phyloP scores from a whole-genome alignment of 2,113 vertebrate genomes.

The Pygoscelis adeliae region DNA sequence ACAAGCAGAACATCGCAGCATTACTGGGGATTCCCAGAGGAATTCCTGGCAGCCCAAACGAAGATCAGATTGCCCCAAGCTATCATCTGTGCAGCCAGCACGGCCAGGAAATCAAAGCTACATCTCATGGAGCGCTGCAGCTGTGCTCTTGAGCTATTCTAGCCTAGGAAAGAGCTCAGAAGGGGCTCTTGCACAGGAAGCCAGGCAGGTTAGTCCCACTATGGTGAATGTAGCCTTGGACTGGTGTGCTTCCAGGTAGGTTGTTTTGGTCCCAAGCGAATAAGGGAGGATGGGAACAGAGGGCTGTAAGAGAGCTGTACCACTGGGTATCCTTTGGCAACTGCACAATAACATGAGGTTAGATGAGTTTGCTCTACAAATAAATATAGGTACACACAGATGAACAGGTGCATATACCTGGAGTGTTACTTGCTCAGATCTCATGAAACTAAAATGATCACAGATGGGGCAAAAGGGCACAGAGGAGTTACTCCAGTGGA shows the following conservation, averaged over 20 bases:
- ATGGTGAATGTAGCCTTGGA: neutral
- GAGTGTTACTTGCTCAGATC: neutral
- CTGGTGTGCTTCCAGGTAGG: neutral
- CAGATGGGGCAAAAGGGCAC: slow-evolving; percentile 12
- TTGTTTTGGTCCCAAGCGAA: neutral
- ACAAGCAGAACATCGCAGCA: neutral
- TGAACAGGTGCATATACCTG: neutral
- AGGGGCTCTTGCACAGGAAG: neutral
- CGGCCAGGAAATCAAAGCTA: neutral
- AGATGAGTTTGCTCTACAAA: neutral
- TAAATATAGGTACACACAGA: slow-evolving; percentile 38
- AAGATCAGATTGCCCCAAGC: slow-evolving; percentile 30
- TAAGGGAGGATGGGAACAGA: slow-evolving; percentile 3
- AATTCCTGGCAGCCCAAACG: slow-evolving; percentile 18
- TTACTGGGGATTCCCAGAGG: slow-evolving; percentile 33
- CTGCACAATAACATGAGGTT: neutral
- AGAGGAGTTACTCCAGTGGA: slow-evolving; percentile 26
- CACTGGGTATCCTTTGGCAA: neutral
- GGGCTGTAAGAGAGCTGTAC: neutral
- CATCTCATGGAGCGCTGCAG: neutral
- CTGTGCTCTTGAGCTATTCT: neutral
- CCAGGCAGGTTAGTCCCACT: neutral
- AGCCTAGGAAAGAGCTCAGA: neutral
- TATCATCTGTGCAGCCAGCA: neutral
- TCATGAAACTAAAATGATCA: slow-evolving; percentile 20